Percentiles rank a stretch among this genome's conserved stretches.
These are phyloP conservation scores for Brachionus manjavacas DNA, from an alignment of 1,140 invertebrate genomes.

Conservation along the genomic window DNA sequence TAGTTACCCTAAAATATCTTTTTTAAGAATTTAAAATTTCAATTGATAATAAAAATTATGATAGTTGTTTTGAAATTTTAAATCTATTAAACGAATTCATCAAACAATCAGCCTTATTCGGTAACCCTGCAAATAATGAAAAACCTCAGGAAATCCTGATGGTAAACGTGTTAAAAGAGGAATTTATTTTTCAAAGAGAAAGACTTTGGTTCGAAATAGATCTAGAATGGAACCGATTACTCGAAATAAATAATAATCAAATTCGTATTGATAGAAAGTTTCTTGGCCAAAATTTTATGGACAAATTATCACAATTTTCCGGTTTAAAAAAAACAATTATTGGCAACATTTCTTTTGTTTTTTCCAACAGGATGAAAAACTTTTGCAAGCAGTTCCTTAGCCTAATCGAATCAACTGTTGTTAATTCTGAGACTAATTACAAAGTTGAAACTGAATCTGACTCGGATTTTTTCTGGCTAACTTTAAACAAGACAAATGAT, in stretches of 20 bases:
- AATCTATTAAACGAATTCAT: neutral
- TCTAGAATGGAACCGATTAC: neutral
- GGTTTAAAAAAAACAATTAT: neutral
- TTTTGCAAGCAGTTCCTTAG: neutral
- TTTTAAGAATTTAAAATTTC: neutral
- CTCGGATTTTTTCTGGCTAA: neutral
- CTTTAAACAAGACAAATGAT: neutral
- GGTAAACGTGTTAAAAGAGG: neutral
- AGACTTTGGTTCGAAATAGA: conserved; percentile 25
- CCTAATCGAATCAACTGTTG: neutral
- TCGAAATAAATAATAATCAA: neutral
- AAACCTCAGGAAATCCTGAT: neutral
- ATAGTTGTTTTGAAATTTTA: neutral
- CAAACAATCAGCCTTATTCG: neutral
- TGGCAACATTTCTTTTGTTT: neutral
- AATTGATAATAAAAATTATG: neutral
- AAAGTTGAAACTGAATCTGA: neutral
- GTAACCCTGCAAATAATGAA: neutral
- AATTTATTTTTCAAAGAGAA: conserved; percentile 20
- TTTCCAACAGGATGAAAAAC: neutral
- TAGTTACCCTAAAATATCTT: neutral
- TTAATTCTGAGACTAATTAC: neutral
- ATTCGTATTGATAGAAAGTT: neutral
- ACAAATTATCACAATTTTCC: conserved; percentile 1
- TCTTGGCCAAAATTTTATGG: neutral